phyloP scores from a whole-genome alignment of 2,113 vertebrate genomes.

The Tachysurus vachellii region DNA sequence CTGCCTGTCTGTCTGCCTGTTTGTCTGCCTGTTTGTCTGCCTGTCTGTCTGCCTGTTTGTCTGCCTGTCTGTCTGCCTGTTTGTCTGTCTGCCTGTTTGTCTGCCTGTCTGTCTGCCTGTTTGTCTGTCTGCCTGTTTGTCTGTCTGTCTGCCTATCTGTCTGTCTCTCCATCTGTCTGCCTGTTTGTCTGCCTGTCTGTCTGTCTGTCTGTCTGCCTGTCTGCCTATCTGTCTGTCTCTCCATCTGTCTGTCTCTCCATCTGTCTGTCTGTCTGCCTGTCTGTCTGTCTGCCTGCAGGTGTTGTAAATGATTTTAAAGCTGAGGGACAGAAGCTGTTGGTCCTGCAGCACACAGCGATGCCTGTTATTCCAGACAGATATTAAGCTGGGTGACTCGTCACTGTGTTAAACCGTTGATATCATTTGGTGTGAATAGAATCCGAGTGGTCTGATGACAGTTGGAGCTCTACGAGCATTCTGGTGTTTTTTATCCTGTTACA shows the following conservation, averaged over 20 bases:
- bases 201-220: no score
- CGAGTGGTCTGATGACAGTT: background rate
- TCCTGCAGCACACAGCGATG: background rate
- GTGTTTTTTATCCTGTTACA: background rate
- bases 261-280: no score
- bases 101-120: background rate
- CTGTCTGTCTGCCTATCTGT: no score
- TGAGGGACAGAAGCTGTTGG: background rate
- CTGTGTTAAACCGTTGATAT: background rate
- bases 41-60: background rate
- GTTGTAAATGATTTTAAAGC: background rate
- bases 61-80: background rate
- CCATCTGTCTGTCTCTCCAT: no score
- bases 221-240: no score
- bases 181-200: no score
- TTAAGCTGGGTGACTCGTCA: background rate
- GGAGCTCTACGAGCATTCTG: background rate
- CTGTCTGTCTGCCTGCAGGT: no score
- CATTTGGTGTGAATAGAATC: background rate
- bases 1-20: background rate
- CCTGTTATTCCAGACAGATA: background rate
- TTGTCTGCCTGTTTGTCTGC: background rate
- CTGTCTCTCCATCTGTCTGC: no score
- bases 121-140: no score
- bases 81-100: background rate